phyloP scores from a whole-genome alignment of 2,113 vertebrate species.

The Gymnobelideus leadbeateri region DNA sequence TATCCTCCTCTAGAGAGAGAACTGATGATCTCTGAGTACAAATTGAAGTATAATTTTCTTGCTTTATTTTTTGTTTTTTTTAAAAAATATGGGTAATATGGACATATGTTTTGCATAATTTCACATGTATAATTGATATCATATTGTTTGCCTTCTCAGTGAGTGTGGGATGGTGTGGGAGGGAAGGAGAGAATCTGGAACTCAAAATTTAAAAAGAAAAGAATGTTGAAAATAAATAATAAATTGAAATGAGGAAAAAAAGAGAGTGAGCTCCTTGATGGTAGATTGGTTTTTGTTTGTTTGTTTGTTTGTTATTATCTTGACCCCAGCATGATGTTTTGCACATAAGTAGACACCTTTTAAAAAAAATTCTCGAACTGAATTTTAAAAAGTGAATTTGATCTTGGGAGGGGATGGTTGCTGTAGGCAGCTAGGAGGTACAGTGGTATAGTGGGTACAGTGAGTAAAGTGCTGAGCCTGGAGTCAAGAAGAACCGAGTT shows the following conservation, averaged over 20 bases:
- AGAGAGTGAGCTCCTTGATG: background rate
- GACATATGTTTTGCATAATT: background rate
- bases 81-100: background rate
- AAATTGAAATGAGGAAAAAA: background rate
- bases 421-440: background rate
- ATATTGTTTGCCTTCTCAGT: background rate
- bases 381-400: background rate
- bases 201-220: background rate
- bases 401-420: background rate
- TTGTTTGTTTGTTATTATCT: background rate
- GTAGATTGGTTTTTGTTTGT: background rate
- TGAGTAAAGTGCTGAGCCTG: background rate
- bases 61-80: background rate
- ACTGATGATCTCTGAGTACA: background rate
- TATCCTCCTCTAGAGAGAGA: background rate
- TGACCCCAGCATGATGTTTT: background rate
- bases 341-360: background rate
- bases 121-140: slow-evolving; percentile 4
- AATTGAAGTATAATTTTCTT: background rate
- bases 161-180: background rate
- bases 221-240: background rate
- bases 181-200: background rate
- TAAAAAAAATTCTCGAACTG: background rate
- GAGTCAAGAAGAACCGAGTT: background rate
- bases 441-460: background rate